Conservation (phyloP, 2,797 vertebrate species). For the Dermochelys coriacea region DNA sequence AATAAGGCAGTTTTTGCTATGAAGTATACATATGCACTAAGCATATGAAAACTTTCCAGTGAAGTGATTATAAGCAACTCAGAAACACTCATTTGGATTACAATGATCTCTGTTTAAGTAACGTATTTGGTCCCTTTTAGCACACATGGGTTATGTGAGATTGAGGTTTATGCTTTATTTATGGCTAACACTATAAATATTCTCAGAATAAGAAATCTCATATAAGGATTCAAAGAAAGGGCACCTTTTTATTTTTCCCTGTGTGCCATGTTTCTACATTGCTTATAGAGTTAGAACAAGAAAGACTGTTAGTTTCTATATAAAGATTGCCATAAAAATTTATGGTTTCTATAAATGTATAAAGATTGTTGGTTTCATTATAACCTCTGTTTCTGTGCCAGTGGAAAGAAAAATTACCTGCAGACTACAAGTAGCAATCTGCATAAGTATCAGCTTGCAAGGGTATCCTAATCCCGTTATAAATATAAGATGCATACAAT, state of each 20-base stretch:
- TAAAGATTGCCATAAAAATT: slow-evolving; percentile 81
- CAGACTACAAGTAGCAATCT: slow-evolving; percentile 67
- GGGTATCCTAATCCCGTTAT: slow-evolving; percentile 29
- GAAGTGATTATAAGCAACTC: slow-evolving; percentile 49
- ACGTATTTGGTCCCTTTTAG: slow-evolving; percentile 36
- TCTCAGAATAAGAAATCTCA: slow-evolving; percentile 64
- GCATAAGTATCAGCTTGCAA: slow-evolving; percentile 44
- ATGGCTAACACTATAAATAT: slow-evolving; percentile 54
- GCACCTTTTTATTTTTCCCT: slow-evolving; percentile 73
- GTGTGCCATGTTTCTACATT: slow-evolving; percentile 68
- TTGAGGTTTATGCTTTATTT: slow-evolving; percentile 61
- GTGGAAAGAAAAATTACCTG: slow-evolving; percentile 78
- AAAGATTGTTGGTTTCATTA: slow-evolving; percentile 80
- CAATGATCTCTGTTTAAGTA: slow-evolving; percentile 55
- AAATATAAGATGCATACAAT: slow-evolving; percentile 54
- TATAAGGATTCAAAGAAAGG: slow-evolving; percentile 73
- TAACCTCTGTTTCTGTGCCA: slow-evolving; percentile 71
- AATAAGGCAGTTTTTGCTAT: slow-evolving; percentile 7
- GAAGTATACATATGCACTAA: slow-evolving; percentile 15
- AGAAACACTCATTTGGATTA: slow-evolving; percentile 61
- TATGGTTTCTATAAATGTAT: slow-evolving; percentile 82
- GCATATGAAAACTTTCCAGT: slow-evolving; percentile 51
- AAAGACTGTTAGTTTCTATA: slow-evolving; percentile 81
- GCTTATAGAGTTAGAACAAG: slow-evolving; percentile 71
- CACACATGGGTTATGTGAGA: slow-evolving; percentile 38